A percentile compares a stretch with the other conserved stretches of the same genome.
These are phyloP conservation scores for Lepus timidus DNA, from an alignment of 2,113 vertebrate species.

Conservation along the genomic window DNA sequence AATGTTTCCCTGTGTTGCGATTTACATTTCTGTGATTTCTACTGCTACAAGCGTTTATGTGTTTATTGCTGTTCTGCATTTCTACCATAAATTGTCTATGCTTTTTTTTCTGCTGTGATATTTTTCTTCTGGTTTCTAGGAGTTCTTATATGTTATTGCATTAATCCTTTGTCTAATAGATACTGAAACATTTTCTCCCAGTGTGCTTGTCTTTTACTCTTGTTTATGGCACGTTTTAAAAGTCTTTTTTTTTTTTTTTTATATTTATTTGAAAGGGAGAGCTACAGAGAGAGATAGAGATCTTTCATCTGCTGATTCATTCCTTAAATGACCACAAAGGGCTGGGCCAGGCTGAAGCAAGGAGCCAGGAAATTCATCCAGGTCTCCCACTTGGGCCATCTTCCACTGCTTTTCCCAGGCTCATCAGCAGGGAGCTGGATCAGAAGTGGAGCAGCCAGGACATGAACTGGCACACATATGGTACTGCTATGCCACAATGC, in stretches of 20 bases:
- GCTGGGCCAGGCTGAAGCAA: too few relatives aligned
- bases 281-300: too few relatives aligned
- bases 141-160: not conserved
- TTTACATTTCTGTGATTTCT: not conserved
- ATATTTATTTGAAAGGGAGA: too few relatives aligned
- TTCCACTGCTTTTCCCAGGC: too few relatives aligned
- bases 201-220: not conserved
- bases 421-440: too few relatives aligned
- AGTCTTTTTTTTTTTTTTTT: not conserved
- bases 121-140: constrained; percentile 20
- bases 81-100: not conserved
- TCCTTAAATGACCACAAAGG: too few relatives aligned
- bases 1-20: not conserved
- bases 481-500: too few relatives aligned
- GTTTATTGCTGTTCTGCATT: constrained; percentile 23
- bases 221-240: not conserved
- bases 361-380: too few relatives aligned
- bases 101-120: constrained; percentile 22
- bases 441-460: too few relatives aligned
- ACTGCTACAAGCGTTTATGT: not conserved
- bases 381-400: too few relatives aligned
- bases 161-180: not conserved
- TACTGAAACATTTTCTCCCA: constrained; percentile 6
- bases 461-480: too few relatives aligned
- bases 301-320: too few relatives aligned